Evolutionary conservation across 2,113 vertebrate species (phyloP).

Genomic region (Equus przewalskii): DNA sequence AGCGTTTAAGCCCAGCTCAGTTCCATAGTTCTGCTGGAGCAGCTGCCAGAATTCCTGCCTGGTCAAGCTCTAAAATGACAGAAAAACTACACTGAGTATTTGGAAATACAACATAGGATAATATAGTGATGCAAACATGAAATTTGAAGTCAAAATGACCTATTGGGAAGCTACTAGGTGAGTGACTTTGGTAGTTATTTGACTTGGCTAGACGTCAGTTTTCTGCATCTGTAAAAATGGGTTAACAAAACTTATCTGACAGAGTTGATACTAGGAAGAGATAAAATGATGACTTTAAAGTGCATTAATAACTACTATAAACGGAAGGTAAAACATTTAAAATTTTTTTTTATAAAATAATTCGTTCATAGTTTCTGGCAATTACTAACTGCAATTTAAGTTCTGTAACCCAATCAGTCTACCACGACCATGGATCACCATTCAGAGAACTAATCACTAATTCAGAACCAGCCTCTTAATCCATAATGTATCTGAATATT

Average conservation of each 20-base stretch:
- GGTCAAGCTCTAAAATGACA: constrained; percentile 90
- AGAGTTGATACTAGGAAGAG: background rate
- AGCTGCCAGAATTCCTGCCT: constrained; percentile 93
- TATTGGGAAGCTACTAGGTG: background rate
- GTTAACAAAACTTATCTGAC: background rate
- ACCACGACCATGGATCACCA: background rate
- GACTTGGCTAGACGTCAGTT: background rate
- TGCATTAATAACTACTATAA: background rate
- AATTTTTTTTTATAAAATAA: constrained; percentile 38
- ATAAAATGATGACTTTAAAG: constrained; percentile 47
- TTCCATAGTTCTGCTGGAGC: constrained; percentile 96
- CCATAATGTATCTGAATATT: constrained; percentile 10
- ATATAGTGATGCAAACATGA: background rate
- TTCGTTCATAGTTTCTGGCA: constrained; percentile 24
- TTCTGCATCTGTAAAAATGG: constrained; percentile 40
- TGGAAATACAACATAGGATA: background rate
- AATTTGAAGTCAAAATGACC: background rate
- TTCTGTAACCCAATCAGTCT: constrained; percentile 21
- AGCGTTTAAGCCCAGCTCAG: constrained; percentile 94
- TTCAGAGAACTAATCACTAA: background rate
- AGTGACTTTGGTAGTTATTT: constrained; percentile 46
- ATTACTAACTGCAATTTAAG: constrained; percentile 29
- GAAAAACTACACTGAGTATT: background rate
- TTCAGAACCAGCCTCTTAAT: constrained; percentile 15
- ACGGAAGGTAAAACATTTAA: constrained; percentile 22